Evolutionary conservation across 1,140 invertebrate species (phyloP), one percentile per base, ranked within the genome.

Genomic region (Formica exsecta): DNA sequence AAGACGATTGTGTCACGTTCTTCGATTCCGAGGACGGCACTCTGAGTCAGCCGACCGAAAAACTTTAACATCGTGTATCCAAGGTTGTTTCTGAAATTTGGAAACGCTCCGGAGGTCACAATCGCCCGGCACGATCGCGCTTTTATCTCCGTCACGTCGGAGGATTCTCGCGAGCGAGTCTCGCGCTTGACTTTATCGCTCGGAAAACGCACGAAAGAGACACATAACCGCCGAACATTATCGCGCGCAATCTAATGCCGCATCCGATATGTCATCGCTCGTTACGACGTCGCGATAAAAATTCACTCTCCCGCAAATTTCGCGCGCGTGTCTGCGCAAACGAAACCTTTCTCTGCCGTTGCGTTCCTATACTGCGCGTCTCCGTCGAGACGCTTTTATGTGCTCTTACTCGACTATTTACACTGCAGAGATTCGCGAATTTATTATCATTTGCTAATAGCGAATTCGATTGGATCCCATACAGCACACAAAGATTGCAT

Each of bases 1-100:
- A 83, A 83, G 68, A 83, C 38, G 79, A 61, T 83, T 83, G 68
- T 83, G 79, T 83, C 79, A 83, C 29, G 68, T 83, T 83, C 38
- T 16, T 4, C 25, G 29, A 74, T n/a, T 36, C 59, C 68, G 79
- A 70, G 77, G 68, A 73, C 54, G n/a, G 68, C 54, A 44, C 4
- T 83, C 79, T 74, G 38, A 73, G 54, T 83, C 79, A 83, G 79
- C 57, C 36, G 68, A 83, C 79, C 79, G 54, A 83, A 83, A 83
- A 83, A 74, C 79, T 80, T 51, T n/a, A 25, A 25, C 32, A 32
- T 71, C 25, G 65, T 25, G 65, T 25, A 44, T 11, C 73, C 79
- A 83, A 83, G 79, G 68, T 83, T 74, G 79, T 41, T 62, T 73
- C 48, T 38, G 54, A 74, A 74, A 74, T 83, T 83, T 83, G 25